These are phyloP conservation scores for Rhabdophis nuchalis DNA, from an alignment of 2,797 vertebrate species.

Conservation along the genomic window DNA sequence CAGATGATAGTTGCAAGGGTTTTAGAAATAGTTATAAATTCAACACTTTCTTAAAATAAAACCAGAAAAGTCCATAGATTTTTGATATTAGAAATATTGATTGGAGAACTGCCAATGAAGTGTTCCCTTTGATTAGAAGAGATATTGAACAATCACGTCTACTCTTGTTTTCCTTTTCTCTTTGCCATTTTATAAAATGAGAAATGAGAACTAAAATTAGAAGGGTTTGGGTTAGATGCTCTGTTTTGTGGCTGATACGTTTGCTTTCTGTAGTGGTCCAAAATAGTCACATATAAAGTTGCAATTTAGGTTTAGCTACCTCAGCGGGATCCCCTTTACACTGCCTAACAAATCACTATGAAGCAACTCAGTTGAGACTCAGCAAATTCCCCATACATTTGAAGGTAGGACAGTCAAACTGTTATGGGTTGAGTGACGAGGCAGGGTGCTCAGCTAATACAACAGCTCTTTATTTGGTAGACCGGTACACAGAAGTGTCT, in stretches of 20 bases:
- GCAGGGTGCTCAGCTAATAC: too few relatives aligned
- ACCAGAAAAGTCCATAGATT: neutral
- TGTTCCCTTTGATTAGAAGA: neutral
- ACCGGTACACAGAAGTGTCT: too few relatives aligned
- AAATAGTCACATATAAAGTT: neutral
- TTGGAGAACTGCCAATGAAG: neutral
- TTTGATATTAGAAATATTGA: neutral
- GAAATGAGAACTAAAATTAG: neutral
- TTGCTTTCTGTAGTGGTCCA: neutral
- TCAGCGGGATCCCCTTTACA: neutral
- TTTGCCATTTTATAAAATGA: neutral
- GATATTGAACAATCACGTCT: neutral
- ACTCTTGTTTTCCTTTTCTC: neutral
- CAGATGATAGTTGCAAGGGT: neutral
- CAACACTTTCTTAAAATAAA: neutral
- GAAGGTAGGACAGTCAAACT: neutral
- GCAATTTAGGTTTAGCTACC: neutral
- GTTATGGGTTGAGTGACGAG: too few relatives aligned
- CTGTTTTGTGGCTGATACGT: neutral
- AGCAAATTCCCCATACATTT: neutral
- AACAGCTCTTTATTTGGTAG: too few relatives aligned
- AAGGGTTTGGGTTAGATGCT: neutral
- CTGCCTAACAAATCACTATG: neutral
- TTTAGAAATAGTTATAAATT: neutral
- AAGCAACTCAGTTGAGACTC: neutral